Conservation (phyloP, 2,797 vertebrate genomes). For the Hyperoplus immaculatus region DNA sequence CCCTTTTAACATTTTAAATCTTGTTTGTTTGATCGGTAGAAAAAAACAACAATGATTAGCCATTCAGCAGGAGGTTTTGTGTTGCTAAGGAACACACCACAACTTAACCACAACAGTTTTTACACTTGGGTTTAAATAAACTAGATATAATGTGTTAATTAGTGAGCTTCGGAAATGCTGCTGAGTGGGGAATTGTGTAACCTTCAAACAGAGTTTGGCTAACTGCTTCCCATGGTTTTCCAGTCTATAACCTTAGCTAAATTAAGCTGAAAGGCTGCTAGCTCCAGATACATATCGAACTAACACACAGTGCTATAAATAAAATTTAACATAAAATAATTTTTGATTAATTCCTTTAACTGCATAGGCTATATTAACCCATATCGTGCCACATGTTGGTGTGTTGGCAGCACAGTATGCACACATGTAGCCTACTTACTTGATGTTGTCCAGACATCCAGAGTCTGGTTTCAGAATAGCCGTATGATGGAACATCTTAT, state of each 20-base stretch:
- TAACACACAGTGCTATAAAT: background rate
- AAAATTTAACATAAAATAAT: background rate
- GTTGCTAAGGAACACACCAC: too few relatives aligned
- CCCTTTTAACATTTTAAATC: background rate
- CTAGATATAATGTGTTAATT: background rate
- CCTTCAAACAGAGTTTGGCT: background rate
- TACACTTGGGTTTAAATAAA: conserved; percentile 3
- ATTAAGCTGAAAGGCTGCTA: conserved; percentile 13
- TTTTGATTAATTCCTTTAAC: conserved; percentile 18
- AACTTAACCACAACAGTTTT: conserved; percentile 1
- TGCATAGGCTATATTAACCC: background rate
- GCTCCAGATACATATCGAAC: background rate
- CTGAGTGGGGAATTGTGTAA: background rate
- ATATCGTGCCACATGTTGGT: background rate
- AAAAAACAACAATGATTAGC: background rate
- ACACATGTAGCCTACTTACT: conserved; percentile 88
- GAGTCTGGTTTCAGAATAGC: conserved; percentile 99
- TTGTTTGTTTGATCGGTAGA: conserved; percentile 7
- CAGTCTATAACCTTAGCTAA: background rate
- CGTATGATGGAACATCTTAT: conserved; percentile 99
- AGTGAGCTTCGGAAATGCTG: background rate
- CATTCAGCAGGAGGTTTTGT: background rate
- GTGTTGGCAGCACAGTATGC: conserved; percentile 13
- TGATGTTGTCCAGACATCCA: conserved; percentile 99
- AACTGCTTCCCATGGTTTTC: background rate